Percentiles rank a stretch among this genome's conserved stretches.
These are phyloP conservation scores for Clarias batrachus DNA, from an alignment of 2,113 vertebrate genomes.

Conservation along the genomic window DNA sequence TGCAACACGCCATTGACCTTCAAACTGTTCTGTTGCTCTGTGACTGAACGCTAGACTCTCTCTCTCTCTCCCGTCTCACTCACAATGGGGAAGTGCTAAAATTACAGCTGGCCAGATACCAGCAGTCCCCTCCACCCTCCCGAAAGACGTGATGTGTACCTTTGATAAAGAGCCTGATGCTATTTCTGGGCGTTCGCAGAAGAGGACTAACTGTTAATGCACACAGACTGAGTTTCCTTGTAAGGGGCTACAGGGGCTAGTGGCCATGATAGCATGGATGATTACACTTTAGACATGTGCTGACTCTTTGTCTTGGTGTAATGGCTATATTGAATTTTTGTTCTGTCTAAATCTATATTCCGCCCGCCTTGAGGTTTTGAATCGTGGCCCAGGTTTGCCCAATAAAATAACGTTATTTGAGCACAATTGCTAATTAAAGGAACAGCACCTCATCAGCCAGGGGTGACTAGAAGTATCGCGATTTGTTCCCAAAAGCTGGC, in stretches of 20 bases:
- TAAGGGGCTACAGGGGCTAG: slow-evolving; percentile 14
- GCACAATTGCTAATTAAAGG: not conserved
- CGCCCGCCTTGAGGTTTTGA: slow-evolving; percentile 30
- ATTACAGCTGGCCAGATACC: slow-evolving; percentile 51
- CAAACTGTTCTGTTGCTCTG: slow-evolving; percentile 31
- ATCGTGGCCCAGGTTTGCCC: not conserved
- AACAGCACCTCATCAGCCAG: not conserved
- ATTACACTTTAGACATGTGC: slow-evolving; percentile 64
- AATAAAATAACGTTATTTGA: not conserved
- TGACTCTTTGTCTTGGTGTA: slow-evolving; percentile 75
- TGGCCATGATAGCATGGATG: slow-evolving; percentile 66
- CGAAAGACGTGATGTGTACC: slow-evolving; percentile 61
- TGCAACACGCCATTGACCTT: slow-evolving; percentile 13
- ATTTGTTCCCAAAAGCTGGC: not conserved
- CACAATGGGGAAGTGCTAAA: slow-evolving; percentile 55
- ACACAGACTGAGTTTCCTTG: slow-evolving; percentile 39
- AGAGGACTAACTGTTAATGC: slow-evolving; percentile 55
- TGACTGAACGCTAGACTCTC: slow-evolving; percentile 8
- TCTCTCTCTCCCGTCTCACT: slow-evolving; percentile 27
- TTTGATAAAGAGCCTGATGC: slow-evolving; percentile 62
- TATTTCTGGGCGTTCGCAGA: slow-evolving; percentile 58
- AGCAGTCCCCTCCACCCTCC: slow-evolving; percentile 33
- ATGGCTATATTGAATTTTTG: slow-evolving; percentile 57
- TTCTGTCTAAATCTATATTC: slow-evolving; percentile 10
- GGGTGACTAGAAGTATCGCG: slow-evolving; percentile 2